Conservation (phyloP, 2,797 vertebrate genomes). For the Chiroxiphia lanceolata region DNA sequence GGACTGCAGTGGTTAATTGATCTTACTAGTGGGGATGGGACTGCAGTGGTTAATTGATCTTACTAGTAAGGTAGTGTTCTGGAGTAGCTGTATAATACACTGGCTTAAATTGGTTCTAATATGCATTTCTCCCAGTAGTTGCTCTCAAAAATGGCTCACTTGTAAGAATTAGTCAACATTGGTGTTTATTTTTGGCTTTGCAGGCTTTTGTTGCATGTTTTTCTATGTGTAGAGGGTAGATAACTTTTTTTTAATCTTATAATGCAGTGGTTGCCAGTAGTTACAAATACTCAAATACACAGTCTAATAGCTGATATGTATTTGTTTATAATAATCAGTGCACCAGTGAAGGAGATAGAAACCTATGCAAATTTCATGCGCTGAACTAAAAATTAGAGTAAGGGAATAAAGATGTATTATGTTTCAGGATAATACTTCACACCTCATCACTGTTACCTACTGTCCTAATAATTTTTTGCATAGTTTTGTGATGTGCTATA, state of each 20-base stretch:
- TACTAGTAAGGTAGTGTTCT: not conserved
- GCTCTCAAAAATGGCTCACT: not conserved
- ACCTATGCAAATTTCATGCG: not conserved
- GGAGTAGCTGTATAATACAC: not conserved
- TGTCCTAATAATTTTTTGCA: conserved; percentile 67
- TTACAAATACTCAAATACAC: not conserved
- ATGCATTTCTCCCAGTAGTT: not conserved
- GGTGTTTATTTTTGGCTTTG: not conserved
- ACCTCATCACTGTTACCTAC: conserved; percentile 32
- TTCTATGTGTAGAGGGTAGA: not conserved
- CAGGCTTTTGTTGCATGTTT: not conserved
- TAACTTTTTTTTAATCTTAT: not conserved
- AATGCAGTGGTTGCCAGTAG: not conserved
- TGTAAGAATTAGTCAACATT: not conserved
- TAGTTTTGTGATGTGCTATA: conserved; percentile 71
- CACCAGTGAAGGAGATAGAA: not conserved
- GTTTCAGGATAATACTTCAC: not conserved
- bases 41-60: not conserved
- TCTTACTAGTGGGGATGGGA: not conserved
- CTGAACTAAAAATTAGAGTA: not conserved
- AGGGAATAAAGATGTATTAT: conserved; percentile 14
- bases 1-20: not conserved
- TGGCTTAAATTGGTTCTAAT: not conserved
- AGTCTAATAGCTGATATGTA: not conserved
- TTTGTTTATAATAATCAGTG: not conserved